A percentile compares a stretch with the other conserved stretches of the same genome.
Conservation (phyloP, 2,113 vertebrate species). For the Austrofundulus limnaeus region DNA sequence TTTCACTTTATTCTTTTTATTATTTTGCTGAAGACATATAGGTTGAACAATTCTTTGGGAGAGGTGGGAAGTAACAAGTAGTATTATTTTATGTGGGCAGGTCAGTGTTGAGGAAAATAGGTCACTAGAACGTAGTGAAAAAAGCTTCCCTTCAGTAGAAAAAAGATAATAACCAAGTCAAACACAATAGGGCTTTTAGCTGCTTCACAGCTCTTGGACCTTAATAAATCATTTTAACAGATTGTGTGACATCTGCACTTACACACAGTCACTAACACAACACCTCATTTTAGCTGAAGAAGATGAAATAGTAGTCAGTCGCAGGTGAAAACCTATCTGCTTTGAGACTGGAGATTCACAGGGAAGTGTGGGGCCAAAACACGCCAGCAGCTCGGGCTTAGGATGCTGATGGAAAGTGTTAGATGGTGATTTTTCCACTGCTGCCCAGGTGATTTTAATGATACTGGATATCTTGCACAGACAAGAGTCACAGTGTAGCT, state of each 20-base stretch:
- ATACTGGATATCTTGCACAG: constrained; percentile 48
- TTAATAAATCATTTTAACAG: constrained; percentile 11
- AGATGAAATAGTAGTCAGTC: constrained; percentile 37
- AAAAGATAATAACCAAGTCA: too few species aligned
- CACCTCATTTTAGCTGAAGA: constrained; percentile 23
- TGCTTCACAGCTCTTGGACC: too few species aligned
- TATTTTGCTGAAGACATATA: too few species aligned
- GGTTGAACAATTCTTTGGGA: too few species aligned
- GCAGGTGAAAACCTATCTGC: constrained; percentile 39
- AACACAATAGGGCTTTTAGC: too few species aligned
- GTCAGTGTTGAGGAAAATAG: too few species aligned
- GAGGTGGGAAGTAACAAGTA: too few species aligned
- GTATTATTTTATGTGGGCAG: too few species aligned
- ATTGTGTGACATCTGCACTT: not conserved
- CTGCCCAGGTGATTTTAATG: constrained; percentile 65
- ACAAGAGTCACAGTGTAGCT: constrained; percentile 35
- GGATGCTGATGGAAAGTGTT: constrained; percentile 52
- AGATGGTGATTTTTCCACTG: constrained; percentile 58
- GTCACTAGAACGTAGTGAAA: too few species aligned
- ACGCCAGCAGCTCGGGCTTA: constrained; percentile 31
- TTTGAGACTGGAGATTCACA: constrained; percentile 63
- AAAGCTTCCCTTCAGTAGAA: too few species aligned
- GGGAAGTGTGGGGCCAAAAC: constrained; percentile 13
- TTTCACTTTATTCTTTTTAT: too few species aligned
- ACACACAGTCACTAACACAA: not conserved